Evolutionary conservation across 2,888 invertebrate species (phyloP), one percentile per base, ranked within the genome.

Genomic region (Dioctria linearis): DNA sequence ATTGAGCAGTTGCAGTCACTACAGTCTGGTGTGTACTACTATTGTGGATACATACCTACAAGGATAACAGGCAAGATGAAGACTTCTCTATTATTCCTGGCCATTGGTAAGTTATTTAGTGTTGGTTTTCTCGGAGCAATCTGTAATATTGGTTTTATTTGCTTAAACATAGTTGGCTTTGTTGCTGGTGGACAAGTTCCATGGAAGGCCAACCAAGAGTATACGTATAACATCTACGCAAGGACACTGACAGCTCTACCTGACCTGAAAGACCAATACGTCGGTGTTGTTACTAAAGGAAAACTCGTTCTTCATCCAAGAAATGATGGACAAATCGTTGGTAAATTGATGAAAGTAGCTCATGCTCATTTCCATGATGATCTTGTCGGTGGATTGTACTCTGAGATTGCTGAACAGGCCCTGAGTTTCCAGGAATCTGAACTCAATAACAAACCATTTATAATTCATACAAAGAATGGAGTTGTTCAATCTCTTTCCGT

Each of bases 391-490:
- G 91, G 91, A 1, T 91, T 90, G 90, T 86, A 88, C 5, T 85
- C 88, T 37, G 83, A 88, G 42, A 88, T 92, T 82, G 89, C 90
- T 1, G 89, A 90, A n/a, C 84, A 87, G 54, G 84, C 90, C 83
- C 87, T 93, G 40, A 88, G 90, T 81, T 93, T 90, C 87, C 87
- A 91, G 83, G 88, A 90, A 3, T 88, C 93, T n/a, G 88, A 90
- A 25, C 86, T 92, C 79, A 89, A 91, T 80, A 90, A 90, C 61
- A 90, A 91, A 80, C 90, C 92, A 3, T 94, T 94, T 87, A 91
- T 93, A 86, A 91, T 94, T 83, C 87, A 87, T 42, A 86, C 92
- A 82, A 90, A 91, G 79, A 91, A 93, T 75, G 94, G 94, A 54
- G 90, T 92, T 63, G 91, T 94, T 5, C 85, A 88, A 3, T 90